A percentile compares a stretch with the other conserved stretches of the same genome.
phyloP scores from a whole-genome alignment of 1,140 invertebrate species.

The Spodoptera frugiperda region DNA sequence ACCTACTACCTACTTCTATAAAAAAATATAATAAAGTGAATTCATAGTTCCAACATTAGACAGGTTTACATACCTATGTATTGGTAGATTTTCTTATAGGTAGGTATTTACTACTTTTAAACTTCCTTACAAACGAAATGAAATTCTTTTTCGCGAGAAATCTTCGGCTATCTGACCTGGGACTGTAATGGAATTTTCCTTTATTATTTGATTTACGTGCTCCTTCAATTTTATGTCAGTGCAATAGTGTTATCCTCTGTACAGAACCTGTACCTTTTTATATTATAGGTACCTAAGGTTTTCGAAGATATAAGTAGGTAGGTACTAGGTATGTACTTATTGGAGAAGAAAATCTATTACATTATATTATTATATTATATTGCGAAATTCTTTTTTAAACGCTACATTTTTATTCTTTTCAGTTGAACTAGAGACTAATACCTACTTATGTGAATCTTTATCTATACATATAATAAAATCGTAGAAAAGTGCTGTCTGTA shows the following conservation, averaged over 20 bases:
- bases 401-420: too few species aligned
- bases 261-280: conserved; percentile 54
- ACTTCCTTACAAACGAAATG: conserved; percentile 55
- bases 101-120: conserved; percentile 45
- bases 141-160: conserved; percentile 69
- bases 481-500: too few species aligned
- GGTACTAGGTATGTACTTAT: too few species aligned
- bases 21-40: too few species aligned
- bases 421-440: too few species aligned
- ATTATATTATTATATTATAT: too few species aligned
- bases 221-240: conserved; percentile 75
- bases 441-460: too few species aligned
- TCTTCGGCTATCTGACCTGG: conserved; percentile 69
- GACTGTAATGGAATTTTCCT: conserved; percentile 81
- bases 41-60: too few species aligned
- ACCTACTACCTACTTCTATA: too few species aligned
- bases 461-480: too few species aligned
- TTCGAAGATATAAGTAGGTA: conserved; percentile 2
- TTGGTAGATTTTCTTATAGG: neutral
- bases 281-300: conserved; percentile 50
- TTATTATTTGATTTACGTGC: conserved; percentile 82
- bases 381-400: too few species aligned
- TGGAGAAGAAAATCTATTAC: too few species aligned
- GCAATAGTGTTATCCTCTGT: conserved; percentile 72
- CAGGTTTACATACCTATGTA: neutral